Evolutionary conservation across 2,888 invertebrate genomes (phyloP).

Genomic region (Pachydiplax longipennis): DNA sequence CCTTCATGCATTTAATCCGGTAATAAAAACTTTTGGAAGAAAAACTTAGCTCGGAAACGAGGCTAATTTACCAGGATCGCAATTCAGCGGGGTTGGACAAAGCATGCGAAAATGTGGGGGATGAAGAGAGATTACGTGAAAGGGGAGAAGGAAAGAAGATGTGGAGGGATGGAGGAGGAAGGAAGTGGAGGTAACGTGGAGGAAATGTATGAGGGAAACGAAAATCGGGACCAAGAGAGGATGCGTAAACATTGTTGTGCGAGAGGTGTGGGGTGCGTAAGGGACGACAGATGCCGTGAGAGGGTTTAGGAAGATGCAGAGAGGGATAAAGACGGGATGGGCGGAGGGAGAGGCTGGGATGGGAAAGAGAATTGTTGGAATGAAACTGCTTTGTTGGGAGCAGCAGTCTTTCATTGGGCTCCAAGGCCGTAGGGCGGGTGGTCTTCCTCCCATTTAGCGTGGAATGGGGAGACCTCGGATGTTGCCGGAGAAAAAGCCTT

Average conservation of each 20-base stretch:
- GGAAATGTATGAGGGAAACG: background rate
- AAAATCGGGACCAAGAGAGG: background rate
- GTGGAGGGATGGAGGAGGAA: background rate
- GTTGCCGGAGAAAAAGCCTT: background rate
- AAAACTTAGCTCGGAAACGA: too few relatives aligned
- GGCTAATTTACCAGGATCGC: too few relatives aligned
- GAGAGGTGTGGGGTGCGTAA: background rate
- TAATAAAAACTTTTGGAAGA: too few relatives aligned
- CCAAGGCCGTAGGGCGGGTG: conserved; percentile 36
- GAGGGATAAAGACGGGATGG: background rate
- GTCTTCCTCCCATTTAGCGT: conserved; percentile 14
- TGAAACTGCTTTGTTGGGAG: conserved; percentile 18
- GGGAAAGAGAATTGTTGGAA: background rate
- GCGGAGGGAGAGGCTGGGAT: background rate
- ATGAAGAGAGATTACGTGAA: too few relatives aligned
- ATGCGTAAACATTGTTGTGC: background rate
- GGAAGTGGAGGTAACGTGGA: background rate
- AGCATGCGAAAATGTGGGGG: too few relatives aligned
- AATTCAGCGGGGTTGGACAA: too few relatives aligned
- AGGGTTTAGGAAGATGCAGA: background rate
- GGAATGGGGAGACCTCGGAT: background rate
- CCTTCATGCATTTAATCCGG: too few relatives aligned
- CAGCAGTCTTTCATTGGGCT: conserved; percentile 19
- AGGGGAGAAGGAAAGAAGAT: background rate
- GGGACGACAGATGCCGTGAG: background rate